Evolutionary conservation across 2,888 invertebrate species (phyloP).

Genomic region (Marronus borbonicus): DNA sequence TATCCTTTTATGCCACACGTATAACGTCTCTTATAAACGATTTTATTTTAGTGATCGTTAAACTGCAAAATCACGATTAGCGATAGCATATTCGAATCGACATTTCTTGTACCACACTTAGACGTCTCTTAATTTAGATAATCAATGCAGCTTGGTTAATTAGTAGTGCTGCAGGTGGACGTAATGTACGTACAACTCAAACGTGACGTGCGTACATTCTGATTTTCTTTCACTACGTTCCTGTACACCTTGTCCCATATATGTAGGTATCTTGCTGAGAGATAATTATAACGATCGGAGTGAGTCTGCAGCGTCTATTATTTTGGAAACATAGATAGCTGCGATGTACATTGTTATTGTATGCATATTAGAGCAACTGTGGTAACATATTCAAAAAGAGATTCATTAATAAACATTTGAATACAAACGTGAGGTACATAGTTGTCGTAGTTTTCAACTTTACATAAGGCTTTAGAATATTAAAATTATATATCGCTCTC

Average conservation of each 20-base stretch:
- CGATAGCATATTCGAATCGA: background rate
- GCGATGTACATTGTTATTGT: background rate
- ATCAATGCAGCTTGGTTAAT: conserved; percentile 38
- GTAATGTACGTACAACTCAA: conserved; percentile 4
- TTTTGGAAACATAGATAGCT: conserved; percentile 12
- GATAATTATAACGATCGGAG: conserved; percentile 25
- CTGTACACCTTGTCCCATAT: conserved; percentile 6
- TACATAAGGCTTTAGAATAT: no score
- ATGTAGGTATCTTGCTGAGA: background rate
- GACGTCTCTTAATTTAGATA: conserved; percentile 25
- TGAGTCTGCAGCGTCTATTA: conserved; percentile 17
- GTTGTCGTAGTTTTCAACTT: no score
- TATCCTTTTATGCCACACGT: background rate
- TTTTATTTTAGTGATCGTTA: conserved; percentile 16
- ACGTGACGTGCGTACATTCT: conserved; percentile 1
- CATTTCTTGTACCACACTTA: conserved; percentile 8
- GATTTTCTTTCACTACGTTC: conserved; percentile 2
- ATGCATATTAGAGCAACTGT: conserved; percentile 20
- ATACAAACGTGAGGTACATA: background rate
- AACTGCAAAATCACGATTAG: conserved; percentile 17
- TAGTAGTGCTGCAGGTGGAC: conserved; percentile 18
- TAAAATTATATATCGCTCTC: no score
- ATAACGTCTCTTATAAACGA: background rate
- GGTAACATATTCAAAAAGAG: background rate
- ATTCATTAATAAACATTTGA: background rate